Evolutionary conservation across 2,797 vertebrate species (phyloP).

Genomic region (Gobionotothen gibberifrons): DNA sequence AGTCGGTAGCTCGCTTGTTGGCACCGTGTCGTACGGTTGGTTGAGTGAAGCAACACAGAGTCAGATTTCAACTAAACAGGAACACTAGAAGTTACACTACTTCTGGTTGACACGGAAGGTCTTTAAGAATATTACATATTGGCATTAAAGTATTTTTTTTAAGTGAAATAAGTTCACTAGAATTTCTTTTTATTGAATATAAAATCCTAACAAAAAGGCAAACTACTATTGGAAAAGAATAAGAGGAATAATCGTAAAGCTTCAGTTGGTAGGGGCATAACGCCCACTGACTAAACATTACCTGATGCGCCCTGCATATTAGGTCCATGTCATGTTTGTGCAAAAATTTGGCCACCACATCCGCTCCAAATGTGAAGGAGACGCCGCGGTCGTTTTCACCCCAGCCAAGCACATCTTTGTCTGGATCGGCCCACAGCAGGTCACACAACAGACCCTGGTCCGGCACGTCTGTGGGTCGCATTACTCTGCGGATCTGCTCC

Average conservation of each 20-base stretch:
- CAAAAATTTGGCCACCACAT: constrained; percentile 89
- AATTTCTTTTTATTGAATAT: neutral
- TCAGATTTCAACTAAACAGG: neutral
- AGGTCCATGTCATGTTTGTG: constrained; percentile 91
- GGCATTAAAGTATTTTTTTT: neutral
- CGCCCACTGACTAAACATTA: constrained; percentile 36
- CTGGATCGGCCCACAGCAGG: constrained; percentile 88
- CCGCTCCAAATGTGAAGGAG: constrained; percentile 88
- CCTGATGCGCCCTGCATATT: constrained; percentile 90
- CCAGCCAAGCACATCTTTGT: constrained; percentile 88
- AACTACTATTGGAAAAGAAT: neutral
- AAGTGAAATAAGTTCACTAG: neutral
- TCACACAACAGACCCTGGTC: constrained; percentile 88
- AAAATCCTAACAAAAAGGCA: neutral
- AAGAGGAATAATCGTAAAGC: neutral
- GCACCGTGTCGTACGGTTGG: neutral
- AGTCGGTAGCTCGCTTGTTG: neutral
- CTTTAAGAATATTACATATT: neutral
- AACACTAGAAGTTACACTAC: neutral
- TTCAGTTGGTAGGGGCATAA: neutral
- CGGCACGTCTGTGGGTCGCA: constrained; percentile 88
- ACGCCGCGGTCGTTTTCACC: constrained; percentile 88
- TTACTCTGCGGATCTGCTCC: constrained; percentile 89
- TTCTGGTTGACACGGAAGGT: neutral
- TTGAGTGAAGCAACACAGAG: neutral